Evolutionary conservation across 64 coral and sea anemone species (phyloP), one percentile per base, ranked within the genome.

Genomic region (Platygyra sinensis): DNA sequence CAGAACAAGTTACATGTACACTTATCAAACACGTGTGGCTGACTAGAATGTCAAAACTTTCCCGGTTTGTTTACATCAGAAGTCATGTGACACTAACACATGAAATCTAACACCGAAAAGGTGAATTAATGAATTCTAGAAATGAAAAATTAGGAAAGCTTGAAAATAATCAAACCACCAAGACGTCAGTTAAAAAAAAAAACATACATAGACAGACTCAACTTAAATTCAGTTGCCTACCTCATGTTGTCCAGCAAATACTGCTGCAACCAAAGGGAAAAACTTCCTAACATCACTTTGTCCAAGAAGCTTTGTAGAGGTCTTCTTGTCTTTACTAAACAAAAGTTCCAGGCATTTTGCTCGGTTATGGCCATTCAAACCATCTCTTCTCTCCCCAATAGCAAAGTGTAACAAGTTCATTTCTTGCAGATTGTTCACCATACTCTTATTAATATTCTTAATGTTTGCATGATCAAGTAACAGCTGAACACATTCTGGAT

Each of bases 321-420:
- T 31, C 18, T 82, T 77, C 72, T 95, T 92, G 52, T 98, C 96
- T 62, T 88, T 67, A 64, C 60, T 75, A 82, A 90, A 98, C 78
- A 98, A 78, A 12, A 98, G 86, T 20, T 95, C 77, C 72, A 98
- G 22, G 65, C 93, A 95, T 59, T 24, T 89, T 29, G 80, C 96
- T 82, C 93, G 80, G 39, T 74, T 78, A 72, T 33, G 24, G 52
- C 72, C 67, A 11, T 73, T 76, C 38, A 39, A 72, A 10, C 77
- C 90, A 52, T 79, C 63, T 42, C 90, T 93, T 19, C 38, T 60
- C 74, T 82, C 62, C n/a, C 96, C 96, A 84, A 95, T 33, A 22
- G 83, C 93, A 87, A 95, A 98, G 89, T 98, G 96, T 9, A 98
- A 72, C 60, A 98, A 65, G 9, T 74, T 93, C 87, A 98, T 95